Evolutionary conservation across 2,113 vertebrate species (phyloP).

Genomic region (Mungos mungo): DNA sequence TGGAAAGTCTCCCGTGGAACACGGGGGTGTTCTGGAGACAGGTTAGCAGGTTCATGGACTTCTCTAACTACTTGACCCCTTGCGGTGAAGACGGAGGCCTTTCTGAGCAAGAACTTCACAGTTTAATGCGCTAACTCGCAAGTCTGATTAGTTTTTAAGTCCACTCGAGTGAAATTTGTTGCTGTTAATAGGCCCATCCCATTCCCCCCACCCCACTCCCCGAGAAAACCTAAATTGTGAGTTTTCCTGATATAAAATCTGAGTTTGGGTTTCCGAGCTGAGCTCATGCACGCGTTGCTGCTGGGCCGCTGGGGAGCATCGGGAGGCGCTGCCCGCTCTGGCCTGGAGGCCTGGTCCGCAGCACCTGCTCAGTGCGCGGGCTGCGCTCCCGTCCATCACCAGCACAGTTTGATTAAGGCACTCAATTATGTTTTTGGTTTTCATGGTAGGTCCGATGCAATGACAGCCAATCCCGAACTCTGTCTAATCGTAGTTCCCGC

Average conservation of each 20-base stretch:
- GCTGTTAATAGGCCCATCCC: constrained; percentile 87
- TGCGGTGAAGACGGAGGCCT: constrained; percentile 85
- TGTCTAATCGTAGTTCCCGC: constrained; percentile 94
- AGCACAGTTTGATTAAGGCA: constrained; percentile 97
- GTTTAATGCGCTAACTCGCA: constrained; percentile 88
- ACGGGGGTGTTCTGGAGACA: constrained; percentile 87
- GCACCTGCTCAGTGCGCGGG: constrained; percentile 82
- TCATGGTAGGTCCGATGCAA: constrained; percentile 99
- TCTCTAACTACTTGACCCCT: constrained; percentile 83
- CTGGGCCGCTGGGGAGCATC: constrained; percentile 81
- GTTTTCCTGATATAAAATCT: constrained; percentile 91
- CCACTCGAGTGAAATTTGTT: constrained; percentile 86
- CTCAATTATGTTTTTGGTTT: constrained; percentile 98
- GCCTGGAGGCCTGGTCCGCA: constrained; percentile 65
- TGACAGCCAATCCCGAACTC: constrained; percentile 96
- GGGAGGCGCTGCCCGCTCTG: constrained; percentile 83
- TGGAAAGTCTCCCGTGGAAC: constrained; percentile 83
- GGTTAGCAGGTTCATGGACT: constrained; percentile 87
- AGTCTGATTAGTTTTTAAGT: constrained; percentile 88
- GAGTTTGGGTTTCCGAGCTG: constrained; percentile 89
- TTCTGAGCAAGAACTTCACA: constrained; percentile 89
- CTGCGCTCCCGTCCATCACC: constrained; percentile 90
- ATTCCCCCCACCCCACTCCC: constrained; percentile 76
- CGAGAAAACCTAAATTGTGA: constrained; percentile 89
- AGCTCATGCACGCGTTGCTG: constrained; percentile 90